Evolutionary conservation across 2,113 vertebrate genomes (phyloP).

Genomic region (Bucco capensis): DNA sequence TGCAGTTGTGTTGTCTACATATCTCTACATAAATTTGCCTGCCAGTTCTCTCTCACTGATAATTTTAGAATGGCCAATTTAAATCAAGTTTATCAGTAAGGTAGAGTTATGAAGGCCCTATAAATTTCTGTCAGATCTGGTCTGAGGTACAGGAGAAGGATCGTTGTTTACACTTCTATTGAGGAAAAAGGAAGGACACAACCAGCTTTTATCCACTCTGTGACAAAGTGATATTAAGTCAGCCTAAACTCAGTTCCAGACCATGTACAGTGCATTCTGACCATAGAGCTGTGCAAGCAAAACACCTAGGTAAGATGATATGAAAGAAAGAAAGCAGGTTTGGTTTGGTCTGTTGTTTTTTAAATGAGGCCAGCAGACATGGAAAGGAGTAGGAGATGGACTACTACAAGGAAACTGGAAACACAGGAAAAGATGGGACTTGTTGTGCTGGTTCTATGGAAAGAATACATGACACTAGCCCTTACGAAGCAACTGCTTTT

Average conservation of each 20-base stretch:
- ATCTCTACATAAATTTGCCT: background rate
- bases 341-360: background rate
- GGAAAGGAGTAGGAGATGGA: background rate
- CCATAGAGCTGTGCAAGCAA: background rate
- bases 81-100: background rate
- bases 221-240: fast-evolving
- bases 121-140: background rate
- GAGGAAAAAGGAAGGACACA: background rate
- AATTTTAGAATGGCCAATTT: background rate
- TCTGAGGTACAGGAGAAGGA: background rate
- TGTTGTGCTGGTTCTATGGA: background rate
- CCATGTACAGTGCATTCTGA: too few relatives aligned
- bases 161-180: background rate
- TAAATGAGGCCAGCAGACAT: background rate
- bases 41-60: background rate
- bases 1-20: background rate
- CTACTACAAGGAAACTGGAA: background rate
- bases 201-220: background rate
- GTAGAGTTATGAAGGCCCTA: background rate
- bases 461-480: background rate
- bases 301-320: background rate
- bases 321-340: background rate
- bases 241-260: background rate
- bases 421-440: background rate
- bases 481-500: background rate